These are phyloP conservation scores for Anseranas semipalmata DNA, from an alignment of 2,113 vertebrate species.

Conservation along the genomic window DNA sequence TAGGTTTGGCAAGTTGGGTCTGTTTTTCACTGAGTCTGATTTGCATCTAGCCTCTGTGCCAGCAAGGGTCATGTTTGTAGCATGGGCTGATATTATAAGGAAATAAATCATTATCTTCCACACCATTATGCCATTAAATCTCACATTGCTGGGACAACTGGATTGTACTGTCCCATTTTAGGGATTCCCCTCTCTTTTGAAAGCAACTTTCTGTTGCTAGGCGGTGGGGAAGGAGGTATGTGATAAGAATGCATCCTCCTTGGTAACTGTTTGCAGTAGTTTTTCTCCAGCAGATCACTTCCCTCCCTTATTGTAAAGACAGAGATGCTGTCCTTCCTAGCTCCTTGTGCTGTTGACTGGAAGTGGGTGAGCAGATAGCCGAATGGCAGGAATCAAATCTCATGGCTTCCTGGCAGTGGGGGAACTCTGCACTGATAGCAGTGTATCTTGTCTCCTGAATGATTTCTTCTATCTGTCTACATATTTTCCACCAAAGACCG, in stretches of 20 bases:
- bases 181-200: background rate
- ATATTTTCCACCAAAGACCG: background rate
- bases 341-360: background rate
- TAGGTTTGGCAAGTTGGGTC: conserved; percentile 49
- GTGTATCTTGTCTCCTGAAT: too few species aligned
- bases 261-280: background rate
- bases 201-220: background rate
- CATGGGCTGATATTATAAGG: background rate
- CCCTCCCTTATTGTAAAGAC: background rate
- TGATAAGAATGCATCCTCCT: background rate
- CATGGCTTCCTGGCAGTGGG: background rate
- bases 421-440: background rate
- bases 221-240: background rate
- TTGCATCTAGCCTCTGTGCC: conserved; percentile 5
- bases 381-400: background rate
- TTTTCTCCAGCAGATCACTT: background rate
- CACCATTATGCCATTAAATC: background rate
- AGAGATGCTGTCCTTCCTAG: background rate
- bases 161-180: background rate
- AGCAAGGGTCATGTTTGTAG: background rate
- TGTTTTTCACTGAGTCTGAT: background rate
- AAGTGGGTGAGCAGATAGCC: background rate
- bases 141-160: background rate
- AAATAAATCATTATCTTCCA: background rate
- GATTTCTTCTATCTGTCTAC: background rate